Base-by-base conservation (phyloP, 2,113 vertebrate genomes). In the Brachirus orientalis region DNA sequence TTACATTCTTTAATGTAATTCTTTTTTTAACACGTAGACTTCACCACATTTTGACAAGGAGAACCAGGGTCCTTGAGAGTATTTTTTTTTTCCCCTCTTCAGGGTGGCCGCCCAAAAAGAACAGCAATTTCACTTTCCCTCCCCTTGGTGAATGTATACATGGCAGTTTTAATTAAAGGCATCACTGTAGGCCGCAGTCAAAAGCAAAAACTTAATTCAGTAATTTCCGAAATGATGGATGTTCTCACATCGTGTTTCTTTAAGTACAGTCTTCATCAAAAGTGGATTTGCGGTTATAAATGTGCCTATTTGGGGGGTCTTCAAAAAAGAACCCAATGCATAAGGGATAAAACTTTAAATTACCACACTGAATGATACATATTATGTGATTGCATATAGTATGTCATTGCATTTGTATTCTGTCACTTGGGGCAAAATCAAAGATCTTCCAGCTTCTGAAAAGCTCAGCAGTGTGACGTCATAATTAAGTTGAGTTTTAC, bases 151-250 rank as follows among this genome's bases (percentile, higher is more conserved):
- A 63, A 69, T 45, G 58, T 63, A 57, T 51, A 75, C 73, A 69
- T 33, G 70, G 13, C 50, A 17, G 55, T 56, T 67, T 77, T 80
- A 80, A 84, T 85, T 63, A 77, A n/a, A 80, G 66, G 55, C 33
- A 6, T 63, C 64, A 44, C 50, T 44, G 54, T 28, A 35, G 38
- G 44, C 28, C 46, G 33, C 5, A 6, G 56, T 46, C 38, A 19
- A 52, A 18, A 17, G 19, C 47, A 50, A 44, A 33, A 69, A 48
- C 11, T 60, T 37, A 52, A 51, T 54, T 47, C 36, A 58, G 14
- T 62, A 19, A 13, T 60, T 51, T 56, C 43, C 45, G 8, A 80
- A 73, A 48, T 33, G 10, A 64, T 62, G 18, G 59, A 46, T 61
- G 5, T 14, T 38, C 43, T 50, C 47, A 17, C 19, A 8, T 62